Evolutionary conservation across 2,888 invertebrate species (phyloP).

Genomic region (Spisula solida): DNA sequence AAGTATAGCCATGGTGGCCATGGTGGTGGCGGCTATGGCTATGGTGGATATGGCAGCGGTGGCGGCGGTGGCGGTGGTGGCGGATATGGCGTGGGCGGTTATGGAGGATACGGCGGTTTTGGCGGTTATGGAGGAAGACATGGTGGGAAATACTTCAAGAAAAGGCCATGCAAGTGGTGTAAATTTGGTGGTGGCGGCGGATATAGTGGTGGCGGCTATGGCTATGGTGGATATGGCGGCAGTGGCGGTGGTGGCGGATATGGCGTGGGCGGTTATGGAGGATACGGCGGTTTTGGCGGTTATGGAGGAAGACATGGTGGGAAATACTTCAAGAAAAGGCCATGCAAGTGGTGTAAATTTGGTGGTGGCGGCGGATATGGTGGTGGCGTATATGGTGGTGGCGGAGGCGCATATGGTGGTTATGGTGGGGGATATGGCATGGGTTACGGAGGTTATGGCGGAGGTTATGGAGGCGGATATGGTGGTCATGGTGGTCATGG

Average conservation of each 20-base stretch:
- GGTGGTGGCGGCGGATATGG: slow-evolving; percentile 9
- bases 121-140: slow-evolving; percentile 20
- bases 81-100: slow-evolving; percentile 24
- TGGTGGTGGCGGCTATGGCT: neutral
- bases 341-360: neutral
- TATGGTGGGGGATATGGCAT: neutral
- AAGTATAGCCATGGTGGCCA: neutral
- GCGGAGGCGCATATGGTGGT: neutral
- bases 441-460: neutral
- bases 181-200: slow-evolving; percentile 9
- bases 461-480: neutral
- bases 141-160: neutral
- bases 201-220: slow-evolving; percentile 18
- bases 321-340: no score
- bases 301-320: slow-evolving; percentile 25
- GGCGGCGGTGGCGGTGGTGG: slow-evolving; percentile 36
- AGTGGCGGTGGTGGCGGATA: neutral
- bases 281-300: neutral
- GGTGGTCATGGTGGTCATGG: neutral
- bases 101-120: slow-evolving; percentile 14
- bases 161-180: neutral
- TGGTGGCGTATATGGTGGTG: neutral
- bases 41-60: neutral
- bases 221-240: neutral
- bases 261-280: neutral